These are phyloP conservation scores for Heliconius hortense DNA, from an alignment of 2,888 invertebrate species.

Conservation along the genomic window DNA sequence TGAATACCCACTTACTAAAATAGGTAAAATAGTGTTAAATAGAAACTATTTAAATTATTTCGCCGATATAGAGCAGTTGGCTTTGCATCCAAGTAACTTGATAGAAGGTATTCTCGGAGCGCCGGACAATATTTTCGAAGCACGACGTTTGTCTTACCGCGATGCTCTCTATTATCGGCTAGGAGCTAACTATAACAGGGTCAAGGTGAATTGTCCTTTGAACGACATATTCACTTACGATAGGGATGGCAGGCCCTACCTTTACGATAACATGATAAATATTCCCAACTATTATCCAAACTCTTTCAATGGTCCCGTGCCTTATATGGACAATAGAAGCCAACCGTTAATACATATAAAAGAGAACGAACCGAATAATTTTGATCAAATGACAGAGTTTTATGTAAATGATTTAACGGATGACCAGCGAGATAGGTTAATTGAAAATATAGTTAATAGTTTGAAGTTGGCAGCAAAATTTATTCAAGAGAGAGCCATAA, in stretches of 20 bases:
- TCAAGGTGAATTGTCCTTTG: conserved; percentile 97
- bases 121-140: conserved; percentile 94
- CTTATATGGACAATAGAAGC: conserved; percentile 82
- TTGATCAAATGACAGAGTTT: conserved; percentile 89
- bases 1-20: conserved; percentile 90
- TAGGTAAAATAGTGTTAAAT: conserved; percentile 91
- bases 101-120: conserved; percentile 94
- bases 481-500: conserved; percentile 82
- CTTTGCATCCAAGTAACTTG: conserved; percentile 92
- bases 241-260: conserved; percentile 90
- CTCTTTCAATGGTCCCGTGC: conserved; percentile 92
- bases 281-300: conserved; percentile 98
- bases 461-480: conserved; percentile 86
- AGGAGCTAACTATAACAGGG: conserved; percentile 93
- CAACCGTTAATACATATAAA: conserved; percentile 78
- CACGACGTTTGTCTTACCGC: conserved; percentile 90
- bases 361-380: conserved; percentile 93
- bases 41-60: conserved; percentile 95
- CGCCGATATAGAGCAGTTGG: conserved; percentile 94
- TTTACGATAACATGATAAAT: conserved; percentile 89
- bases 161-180: conserved; percentile 93
- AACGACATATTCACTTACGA: conserved; percentile 87
- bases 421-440: conserved; percentile 87
- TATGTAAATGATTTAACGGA: conserved; percentile 88
- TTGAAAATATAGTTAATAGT: conserved; percentile 89